Percentiles rank a stretch among this genome's conserved stretches.
These are phyloP conservation scores for Aphis craccivora DNA, from an alignment of 1,140 invertebrate species.

Conservation along the genomic window DNA sequence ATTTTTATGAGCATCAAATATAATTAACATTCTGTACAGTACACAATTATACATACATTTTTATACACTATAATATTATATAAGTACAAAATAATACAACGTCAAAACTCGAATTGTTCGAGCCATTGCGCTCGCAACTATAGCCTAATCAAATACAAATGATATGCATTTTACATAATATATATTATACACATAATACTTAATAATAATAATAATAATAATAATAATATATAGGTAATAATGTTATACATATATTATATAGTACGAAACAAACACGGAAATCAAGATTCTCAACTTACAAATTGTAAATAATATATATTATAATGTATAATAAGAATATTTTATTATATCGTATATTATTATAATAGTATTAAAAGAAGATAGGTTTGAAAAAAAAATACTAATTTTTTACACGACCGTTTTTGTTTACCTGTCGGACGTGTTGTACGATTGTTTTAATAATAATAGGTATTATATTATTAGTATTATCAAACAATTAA, in stretches of 20 bases:
- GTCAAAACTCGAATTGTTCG: neutral
- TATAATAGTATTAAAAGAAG: neutral
- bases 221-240: neutral
- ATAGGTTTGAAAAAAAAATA: neutral
- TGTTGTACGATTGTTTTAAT: neutral
- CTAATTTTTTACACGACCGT: neutral
- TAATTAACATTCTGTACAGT: conserved; percentile 50
- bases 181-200: conserved; percentile 31
- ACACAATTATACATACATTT: conserved; percentile 45
- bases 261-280: conserved; percentile 14
- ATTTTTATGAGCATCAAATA: conserved; percentile 48
- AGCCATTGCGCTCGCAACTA: neutral
- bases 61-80: conserved; percentile 39
- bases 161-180: conserved; percentile 47
- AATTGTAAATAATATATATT: neutral
- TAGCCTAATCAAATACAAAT: conserved; percentile 33
- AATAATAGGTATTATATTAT: neutral
- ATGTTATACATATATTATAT: neutral
- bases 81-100: conserved; percentile 50
- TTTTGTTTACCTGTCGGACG: neutral
- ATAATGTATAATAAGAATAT: conserved; percentile 23
- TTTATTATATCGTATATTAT: neutral
- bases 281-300: neutral
- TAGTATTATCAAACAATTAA: neutral
- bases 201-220: conserved; percentile 37